Conservation (phyloP, 2,797 vertebrate genomes). For the Clarias platycephalus region DNA sequence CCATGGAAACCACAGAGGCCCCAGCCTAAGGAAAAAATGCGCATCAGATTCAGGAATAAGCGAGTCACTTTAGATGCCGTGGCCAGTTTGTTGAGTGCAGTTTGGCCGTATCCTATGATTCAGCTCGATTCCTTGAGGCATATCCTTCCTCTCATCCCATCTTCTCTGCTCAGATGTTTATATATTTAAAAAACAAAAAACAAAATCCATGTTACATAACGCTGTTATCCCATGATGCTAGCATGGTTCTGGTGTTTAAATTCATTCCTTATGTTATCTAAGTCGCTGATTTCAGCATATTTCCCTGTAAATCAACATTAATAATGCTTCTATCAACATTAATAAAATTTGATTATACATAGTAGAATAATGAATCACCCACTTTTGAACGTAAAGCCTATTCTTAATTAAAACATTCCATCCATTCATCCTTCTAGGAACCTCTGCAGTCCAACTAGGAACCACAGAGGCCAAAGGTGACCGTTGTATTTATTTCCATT, state of each 20-base stretch:
- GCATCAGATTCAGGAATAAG: constrained; percentile 35
- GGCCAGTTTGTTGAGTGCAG: constrained; percentile 13
- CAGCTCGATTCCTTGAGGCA: not conserved
- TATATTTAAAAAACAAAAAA: not conserved
- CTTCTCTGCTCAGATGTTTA: not conserved
- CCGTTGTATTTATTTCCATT: too few relatives aligned
- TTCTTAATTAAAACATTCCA: not conserved
- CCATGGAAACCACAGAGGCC: constrained; percentile 35
- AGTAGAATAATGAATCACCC: not conserved
- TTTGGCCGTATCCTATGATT: not conserved
- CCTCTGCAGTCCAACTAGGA: too few relatives aligned
- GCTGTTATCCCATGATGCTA: not conserved
- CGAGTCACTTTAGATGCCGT: constrained; percentile 23
- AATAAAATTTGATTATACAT: not conserved
- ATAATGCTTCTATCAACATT: not conserved
- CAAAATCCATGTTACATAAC: not conserved
- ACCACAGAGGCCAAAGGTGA: too few relatives aligned
- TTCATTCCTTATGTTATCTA: not conserved
- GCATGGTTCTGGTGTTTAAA: not conserved
- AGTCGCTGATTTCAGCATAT: not conserved
- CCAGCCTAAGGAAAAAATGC: constrained; percentile 41
- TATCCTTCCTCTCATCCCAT: not conserved
- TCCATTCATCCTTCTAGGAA: too few relatives aligned
- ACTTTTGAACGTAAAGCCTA: not conserved
- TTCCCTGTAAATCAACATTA: too few relatives aligned